phyloP scores from a whole-genome alignment of 2,113 vertebrate species.

The Willisornis vidua region DNA sequence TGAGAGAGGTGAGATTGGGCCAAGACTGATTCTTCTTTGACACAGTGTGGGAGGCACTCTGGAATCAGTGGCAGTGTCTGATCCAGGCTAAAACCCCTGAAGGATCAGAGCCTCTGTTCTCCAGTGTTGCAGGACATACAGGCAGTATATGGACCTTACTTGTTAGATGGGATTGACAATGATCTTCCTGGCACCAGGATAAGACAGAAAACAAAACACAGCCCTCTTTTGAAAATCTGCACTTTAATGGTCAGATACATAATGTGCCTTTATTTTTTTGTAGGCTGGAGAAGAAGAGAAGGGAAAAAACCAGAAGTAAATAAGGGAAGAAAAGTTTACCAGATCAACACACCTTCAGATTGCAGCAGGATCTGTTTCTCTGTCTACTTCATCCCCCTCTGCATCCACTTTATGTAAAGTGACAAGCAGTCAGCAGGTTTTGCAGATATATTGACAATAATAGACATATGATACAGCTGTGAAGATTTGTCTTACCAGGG shows the following conservation, averaged over 20 bases:
- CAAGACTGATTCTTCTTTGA: neutral
- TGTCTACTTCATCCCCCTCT: neutral
- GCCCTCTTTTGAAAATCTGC: neutral
- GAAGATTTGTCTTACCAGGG: conserved; percentile 52
- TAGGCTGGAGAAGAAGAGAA: neutral
- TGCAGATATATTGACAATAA: conserved; percentile 38
- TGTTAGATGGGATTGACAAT: rapidly evolving
- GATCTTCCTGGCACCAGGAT: neutral
- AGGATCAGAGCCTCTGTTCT: neutral
- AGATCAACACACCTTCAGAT: neutral
- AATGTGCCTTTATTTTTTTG: rapidly evolving
- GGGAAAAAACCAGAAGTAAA: neutral
- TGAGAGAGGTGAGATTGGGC: rapidly evolving
- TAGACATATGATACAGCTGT: conserved; percentile 41
- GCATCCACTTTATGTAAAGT: conserved; percentile 18
- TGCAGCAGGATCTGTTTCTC: neutral
- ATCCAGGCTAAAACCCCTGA: neutral
- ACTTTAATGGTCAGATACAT: neutral
- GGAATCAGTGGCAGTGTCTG: neutral
- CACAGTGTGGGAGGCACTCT: rapidly evolving
- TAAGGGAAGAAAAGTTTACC: neutral
- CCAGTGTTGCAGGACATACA: no score
- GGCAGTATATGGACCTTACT: rapidly evolving
- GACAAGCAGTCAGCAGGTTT: conserved; percentile 48
- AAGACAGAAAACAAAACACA: neutral